Percentiles rank a stretch among this genome's conserved stretches.
These are phyloP conservation scores for Linurgus olivaceus DNA, from an alignment of 2,797 vertebrate species.

Conservation along the genomic window DNA sequence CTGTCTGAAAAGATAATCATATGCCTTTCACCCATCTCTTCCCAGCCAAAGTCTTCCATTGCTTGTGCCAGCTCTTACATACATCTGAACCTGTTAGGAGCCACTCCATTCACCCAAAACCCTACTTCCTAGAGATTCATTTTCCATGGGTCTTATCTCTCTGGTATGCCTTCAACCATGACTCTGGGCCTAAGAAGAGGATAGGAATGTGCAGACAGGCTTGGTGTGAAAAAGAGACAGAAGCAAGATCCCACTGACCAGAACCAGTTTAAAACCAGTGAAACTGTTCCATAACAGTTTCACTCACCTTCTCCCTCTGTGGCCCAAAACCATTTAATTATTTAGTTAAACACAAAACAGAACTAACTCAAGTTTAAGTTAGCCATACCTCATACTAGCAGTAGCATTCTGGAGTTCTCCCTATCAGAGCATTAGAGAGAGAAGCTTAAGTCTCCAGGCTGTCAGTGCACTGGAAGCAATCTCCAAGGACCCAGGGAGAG, in stretches of 20 bases:
- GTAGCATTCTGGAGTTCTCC: not conserved
- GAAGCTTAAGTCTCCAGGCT: not conserved
- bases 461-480: not conserved
- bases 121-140: not conserved
- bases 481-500: not conserved
- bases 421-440: not conserved
- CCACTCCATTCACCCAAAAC: not conserved
- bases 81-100: not conserved
- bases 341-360: not conserved
- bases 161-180: not conserved
- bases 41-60: not conserved
- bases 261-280: not conserved
- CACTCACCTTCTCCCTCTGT: not conserved
- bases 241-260: not conserved
- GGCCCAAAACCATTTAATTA: not conserved
- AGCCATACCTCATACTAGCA: not conserved
- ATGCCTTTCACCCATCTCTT: not conserved
- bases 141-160: not conserved
- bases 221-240: not conserved
- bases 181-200: not conserved
- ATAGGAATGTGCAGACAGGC: not conserved
- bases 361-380: not conserved
- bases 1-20: rapidly evolving
- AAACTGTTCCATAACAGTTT: not conserved
- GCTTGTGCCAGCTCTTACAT: not conserved